Base-by-base conservation (phyloP, 1,140 invertebrate species). In the Nilaparvata lugens region DNA sequence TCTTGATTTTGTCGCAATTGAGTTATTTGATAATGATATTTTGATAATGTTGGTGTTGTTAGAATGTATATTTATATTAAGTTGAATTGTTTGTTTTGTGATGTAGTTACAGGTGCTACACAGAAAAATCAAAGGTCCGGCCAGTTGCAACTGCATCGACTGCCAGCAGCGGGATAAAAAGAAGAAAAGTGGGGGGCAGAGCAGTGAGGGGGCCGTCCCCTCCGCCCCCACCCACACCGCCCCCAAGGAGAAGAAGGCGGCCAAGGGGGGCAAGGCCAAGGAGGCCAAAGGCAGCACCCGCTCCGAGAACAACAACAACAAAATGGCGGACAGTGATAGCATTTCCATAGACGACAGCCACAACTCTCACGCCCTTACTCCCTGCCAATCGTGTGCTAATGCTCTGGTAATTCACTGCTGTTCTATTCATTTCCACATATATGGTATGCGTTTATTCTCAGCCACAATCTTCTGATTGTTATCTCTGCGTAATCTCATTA, bases 301-400 rank as follows among this genome's bases (percentile, higher is more conserved):
- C 13, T n/a, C 6, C 5, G 21, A 61, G 40, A 53, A 21, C 11
- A 53, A 42, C 28, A 24, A 55, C 31, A 54, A 42, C 13, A 42
- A 25, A 6, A 48, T 54, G 2, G 6, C 38, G 2, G 16, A 52
- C 19, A 56, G 23, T 61, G 9, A 21, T n/a, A 69, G 64, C 64
- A 35, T 35, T 35, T 35, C 31, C 31, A 35, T 35, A 62, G 9
- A 63, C 63, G 2, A 62, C 43, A 45, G 42, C 23, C 45, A 51
- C 13, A 52, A 42, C 24, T 62, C 53, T 43, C 53, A 42, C 24
- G 62, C 53, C 40, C 53, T 19, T 23, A 72, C 45, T 24, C 59
- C 59, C 25, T 76, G 74, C 68, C 74, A 74, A 58, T 76, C 75
- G 53, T 76, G 75, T 66, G 69, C 74, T 61, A 72, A 70, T 70